phyloP scores from a whole-genome alignment of 2,888 invertebrate genomes.

The Drosophila meridiana region DNA sequence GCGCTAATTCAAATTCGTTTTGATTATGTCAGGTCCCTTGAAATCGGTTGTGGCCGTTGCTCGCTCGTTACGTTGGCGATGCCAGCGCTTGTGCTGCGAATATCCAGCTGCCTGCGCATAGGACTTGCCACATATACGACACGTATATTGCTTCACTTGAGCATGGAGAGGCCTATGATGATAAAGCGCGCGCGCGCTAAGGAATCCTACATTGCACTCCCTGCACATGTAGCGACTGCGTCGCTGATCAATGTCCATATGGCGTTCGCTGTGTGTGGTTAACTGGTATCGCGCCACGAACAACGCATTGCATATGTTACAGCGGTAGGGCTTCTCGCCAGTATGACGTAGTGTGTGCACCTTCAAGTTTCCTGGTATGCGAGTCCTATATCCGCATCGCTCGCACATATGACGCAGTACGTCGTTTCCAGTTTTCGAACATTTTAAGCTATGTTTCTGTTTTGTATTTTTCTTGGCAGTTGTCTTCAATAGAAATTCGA shows the following conservation, averaged over 20 bases:
- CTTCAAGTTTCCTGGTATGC: conserved; percentile 58
- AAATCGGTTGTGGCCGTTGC: conserved; percentile 32
- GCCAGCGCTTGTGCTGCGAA: conserved; percentile 76
- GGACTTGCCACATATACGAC: conserved; percentile 63
- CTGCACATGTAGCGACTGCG: conserved; percentile 54
- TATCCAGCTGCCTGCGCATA: conserved; percentile 77
- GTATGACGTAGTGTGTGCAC: conserved; percentile 69
- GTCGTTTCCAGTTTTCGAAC: not conserved
- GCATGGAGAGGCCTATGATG: conserved; percentile 70
- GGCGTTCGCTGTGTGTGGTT: conserved; percentile 59
- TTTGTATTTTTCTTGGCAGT: not conserved
- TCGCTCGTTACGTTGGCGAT: conserved; percentile 49
- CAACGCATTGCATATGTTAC: conserved; percentile 58
- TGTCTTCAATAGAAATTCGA: not conserved
- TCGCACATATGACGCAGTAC: conserved; percentile 70
- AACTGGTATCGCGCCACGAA: conserved; percentile 64
- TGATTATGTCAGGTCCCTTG: not conserved
- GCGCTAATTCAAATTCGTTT: conserved; percentile 29
- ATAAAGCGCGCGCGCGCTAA: conserved; percentile 68
- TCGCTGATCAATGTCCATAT: conserved; percentile 47
- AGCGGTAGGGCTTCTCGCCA: conserved; percentile 69
- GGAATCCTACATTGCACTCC: conserved; percentile 68
- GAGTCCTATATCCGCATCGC: conserved; percentile 70
- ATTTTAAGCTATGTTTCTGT: not conserved
- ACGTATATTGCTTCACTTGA: conserved; percentile 68